Evolutionary conservation across 2,113 vertebrate species (phyloP), one percentile per base, ranked within the genome.

Genomic region (Triplophysa rosa): DNA sequence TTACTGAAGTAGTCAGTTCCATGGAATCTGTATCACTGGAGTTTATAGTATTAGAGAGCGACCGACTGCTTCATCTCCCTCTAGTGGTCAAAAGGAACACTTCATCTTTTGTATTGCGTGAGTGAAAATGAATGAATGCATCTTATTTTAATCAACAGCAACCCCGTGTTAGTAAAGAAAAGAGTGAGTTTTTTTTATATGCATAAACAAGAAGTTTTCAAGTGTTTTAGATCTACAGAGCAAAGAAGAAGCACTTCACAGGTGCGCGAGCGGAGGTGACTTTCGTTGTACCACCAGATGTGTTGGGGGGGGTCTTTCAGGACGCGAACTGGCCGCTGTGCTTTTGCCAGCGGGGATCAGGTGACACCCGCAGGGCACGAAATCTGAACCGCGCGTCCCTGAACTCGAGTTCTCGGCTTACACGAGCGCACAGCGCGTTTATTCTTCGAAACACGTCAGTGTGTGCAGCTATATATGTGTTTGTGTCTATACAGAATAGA

Each of bases 371-470:
- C 62, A 84, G 87, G 85, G 87, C 83, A 87, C 81, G 76, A 85
- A 89, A 76, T 29, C 59, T 33, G 61, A 76, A 11, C 59, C 23
- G 85, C 84, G 86, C 85, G 86, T 67, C 87, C 78, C 68, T 87
- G 91, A 90, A 91, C 87, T 80, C 26, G 82, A 90, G 70, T 83
- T 86, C 49, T 59, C 86, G 9, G 56, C 77, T 82, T 45, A 85
- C 87, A 82, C 89, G 86, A 29, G 67, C 63, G 89, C 90, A 89
- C 90, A 90, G 86, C 83, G 87, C 76, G 86, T 85, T 85, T 89
- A 88, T 91, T 91, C 87, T 86, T 89, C 84, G 65, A 88, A 89
- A 84, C 87, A 87, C 68, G 10, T 33, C 16, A 29, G 29, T 14
- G 63, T 29, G 11, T 29, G 37, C 12, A 37, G 29, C 7, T 6